phyloP scores from a whole-genome alignment of 2,888 invertebrate genomes.

The Yponomeuta cagnagella region DNA sequence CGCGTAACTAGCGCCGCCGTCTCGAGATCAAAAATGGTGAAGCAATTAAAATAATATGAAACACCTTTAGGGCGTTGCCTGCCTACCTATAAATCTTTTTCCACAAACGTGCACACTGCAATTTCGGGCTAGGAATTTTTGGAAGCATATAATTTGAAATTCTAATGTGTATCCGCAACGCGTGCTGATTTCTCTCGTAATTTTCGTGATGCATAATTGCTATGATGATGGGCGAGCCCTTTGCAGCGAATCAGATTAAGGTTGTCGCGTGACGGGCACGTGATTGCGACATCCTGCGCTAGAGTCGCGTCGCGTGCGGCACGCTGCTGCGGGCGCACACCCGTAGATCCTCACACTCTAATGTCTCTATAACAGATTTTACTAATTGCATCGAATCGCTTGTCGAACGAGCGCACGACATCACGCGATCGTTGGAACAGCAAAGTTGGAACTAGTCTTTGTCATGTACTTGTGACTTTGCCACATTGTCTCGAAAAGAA shows the following conservation, averaged over 20 bases:
- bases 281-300: conserved; percentile 20
- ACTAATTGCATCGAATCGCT: conserved; percentile 12
- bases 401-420: conserved; percentile 6
- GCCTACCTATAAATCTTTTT: neutral
- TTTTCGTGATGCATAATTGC: neutral
- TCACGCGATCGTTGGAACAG: conserved; percentile 7
- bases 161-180: neutral
- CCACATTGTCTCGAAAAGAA: neutral
- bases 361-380: conserved; percentile 35
- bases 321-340: conserved; percentile 40
- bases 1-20: conserved; percentile 12
- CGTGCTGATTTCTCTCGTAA: neutral
- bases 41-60: conserved; percentile 4
- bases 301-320: conserved; percentile 48
- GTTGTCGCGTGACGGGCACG: conserved; percentile 11
- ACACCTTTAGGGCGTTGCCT: conserved; percentile 7
- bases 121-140: neutral
- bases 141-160: neutral
- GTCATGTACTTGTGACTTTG: neutral
- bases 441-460: neutral
- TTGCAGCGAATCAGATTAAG: conserved; percentile 4
- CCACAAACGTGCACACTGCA: neutral
- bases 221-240: conserved; percentile 1
- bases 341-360: conserved; percentile 47
- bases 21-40: conserved; percentile 2